Conservation (phyloP, 2,113 vertebrate species). For the Ceyx melanurus region DNA sequence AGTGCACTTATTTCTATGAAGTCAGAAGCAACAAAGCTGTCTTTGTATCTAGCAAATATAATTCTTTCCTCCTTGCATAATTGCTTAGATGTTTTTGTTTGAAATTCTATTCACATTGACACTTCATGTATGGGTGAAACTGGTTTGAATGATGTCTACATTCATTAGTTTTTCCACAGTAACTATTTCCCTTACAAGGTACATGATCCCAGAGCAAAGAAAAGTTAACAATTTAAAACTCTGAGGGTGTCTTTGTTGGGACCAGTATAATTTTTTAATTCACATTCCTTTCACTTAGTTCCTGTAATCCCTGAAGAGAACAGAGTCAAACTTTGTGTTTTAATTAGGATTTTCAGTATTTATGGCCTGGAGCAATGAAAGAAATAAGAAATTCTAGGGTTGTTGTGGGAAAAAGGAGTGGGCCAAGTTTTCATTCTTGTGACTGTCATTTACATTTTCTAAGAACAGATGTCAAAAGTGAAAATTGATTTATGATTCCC, state of each 20-base stretch:
- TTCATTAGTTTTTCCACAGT: constrained; percentile 59
- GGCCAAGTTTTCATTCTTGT: neutral
- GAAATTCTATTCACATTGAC: constrained; percentile 69
- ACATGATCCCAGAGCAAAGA: constrained; percentile 42
- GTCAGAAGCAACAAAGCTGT: constrained; percentile 56
- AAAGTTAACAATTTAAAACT: constrained; percentile 60
- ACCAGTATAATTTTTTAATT: constrained; percentile 44
- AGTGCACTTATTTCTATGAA: constrained; percentile 43
- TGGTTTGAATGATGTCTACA: constrained; percentile 54
- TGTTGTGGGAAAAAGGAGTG: constrained; percentile 35
- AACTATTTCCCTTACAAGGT: constrained; percentile 56
- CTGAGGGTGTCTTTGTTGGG: constrained; percentile 52
- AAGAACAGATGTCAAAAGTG: constrained; percentile 26
- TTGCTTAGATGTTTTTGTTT: constrained; percentile 68
- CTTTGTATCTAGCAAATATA: constrained; percentile 73
- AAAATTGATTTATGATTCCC: constrained; percentile 15
- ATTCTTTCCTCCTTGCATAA: constrained; percentile 55
- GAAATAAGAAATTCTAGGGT: constrained; percentile 19
- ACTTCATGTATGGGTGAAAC: constrained; percentile 56
- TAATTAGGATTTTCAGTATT: constrained; percentile 68
- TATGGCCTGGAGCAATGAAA: constrained; percentile 44
- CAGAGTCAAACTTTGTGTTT: constrained; percentile 63
- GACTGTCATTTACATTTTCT: constrained; percentile 33
- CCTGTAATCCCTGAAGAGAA: constrained; percentile 54
- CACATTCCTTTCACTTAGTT: constrained; percentile 56